These are phyloP conservation scores for Oenanthe melanoleuca DNA, from an alignment of 2,113 vertebrate genomes.

Conservation along the genomic window DNA sequence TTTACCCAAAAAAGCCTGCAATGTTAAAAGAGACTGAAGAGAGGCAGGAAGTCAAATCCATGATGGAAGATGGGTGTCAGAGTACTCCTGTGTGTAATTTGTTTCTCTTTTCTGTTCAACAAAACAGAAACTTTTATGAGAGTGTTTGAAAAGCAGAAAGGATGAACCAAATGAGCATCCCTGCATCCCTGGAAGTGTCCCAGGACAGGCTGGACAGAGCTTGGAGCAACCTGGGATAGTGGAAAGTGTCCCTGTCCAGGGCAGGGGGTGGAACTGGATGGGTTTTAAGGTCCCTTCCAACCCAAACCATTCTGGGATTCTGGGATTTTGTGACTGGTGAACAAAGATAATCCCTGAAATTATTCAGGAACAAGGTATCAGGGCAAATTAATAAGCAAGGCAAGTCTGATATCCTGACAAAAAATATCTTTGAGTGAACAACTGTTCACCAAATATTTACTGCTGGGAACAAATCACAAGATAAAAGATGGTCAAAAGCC, in stretches of 20 bases:
- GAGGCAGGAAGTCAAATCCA: not conserved
- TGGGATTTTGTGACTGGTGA: not conserved
- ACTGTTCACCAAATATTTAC: conserved; percentile 24
- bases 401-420: not conserved
- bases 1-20: not conserved
- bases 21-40: not conserved
- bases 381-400: not conserved
- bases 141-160: not conserved
- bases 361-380: not conserved
- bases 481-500: conserved; percentile 4
- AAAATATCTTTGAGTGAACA: not conserved
- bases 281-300: not conserved
- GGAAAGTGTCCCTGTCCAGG: not conserved
- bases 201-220: accelerated
- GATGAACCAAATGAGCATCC: not conserved
- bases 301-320: not conserved
- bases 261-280: not conserved
- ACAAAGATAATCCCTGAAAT: not conserved
- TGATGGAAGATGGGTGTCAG: not conserved
- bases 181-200: not conserved
- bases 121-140: not conserved
- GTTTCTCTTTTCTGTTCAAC: not conserved
- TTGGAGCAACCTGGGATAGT: accelerated
- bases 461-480: conserved; percentile 15
- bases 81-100: not conserved